phyloP scores from a whole-genome alignment of 1,140 invertebrate species.

The Drosophila melanica region DNA sequence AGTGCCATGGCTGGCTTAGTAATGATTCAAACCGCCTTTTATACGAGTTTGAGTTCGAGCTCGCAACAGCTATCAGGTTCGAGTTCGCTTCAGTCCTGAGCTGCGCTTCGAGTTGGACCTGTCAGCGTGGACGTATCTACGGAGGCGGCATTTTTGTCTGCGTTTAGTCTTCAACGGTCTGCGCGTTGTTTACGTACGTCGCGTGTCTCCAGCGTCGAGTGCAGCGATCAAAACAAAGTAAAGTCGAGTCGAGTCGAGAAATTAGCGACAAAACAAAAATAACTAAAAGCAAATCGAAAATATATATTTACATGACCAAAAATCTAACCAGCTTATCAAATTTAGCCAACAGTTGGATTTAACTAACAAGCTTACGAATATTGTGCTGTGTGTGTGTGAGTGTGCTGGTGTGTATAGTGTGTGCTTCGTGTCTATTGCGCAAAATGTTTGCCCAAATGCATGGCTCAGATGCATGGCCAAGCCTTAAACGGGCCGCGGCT shows the following conservation, averaged over 20 bases:
- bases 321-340: constrained; percentile 6
- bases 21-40: constrained; percentile 46
- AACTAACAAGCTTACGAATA: constrained; percentile 32
- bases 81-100: constrained; percentile 55
- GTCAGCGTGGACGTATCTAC: constrained; percentile 2
- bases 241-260: constrained; percentile 12
- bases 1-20: constrained; percentile 26
- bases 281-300: constrained; percentile 11
- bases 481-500: constrained; percentile 54
- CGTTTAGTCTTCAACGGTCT: constrained; percentile 70
- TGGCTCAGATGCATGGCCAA: constrained; percentile 52
- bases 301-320: constrained; percentile 2
- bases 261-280: constrained; percentile 16
- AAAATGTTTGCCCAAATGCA: constrained; percentile 33
- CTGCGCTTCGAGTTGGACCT: constrained; percentile 54
- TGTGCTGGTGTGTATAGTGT: constrained; percentile 5
- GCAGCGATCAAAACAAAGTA: constrained; percentile 19
- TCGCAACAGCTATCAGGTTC: constrained; percentile 26
- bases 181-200: constrained; percentile 57
- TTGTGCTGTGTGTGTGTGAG: constrained; percentile 8
- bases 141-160: constrained; percentile 21
- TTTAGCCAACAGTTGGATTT: constrained; percentile 24
- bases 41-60: constrained; percentile 49
- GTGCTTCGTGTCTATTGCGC: constrained; percentile 8
- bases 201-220: constrained; percentile 36